phyloP scores from a whole-genome alignment of 2,113 vertebrate genomes.

The Sisor rabdophorus region DNA sequence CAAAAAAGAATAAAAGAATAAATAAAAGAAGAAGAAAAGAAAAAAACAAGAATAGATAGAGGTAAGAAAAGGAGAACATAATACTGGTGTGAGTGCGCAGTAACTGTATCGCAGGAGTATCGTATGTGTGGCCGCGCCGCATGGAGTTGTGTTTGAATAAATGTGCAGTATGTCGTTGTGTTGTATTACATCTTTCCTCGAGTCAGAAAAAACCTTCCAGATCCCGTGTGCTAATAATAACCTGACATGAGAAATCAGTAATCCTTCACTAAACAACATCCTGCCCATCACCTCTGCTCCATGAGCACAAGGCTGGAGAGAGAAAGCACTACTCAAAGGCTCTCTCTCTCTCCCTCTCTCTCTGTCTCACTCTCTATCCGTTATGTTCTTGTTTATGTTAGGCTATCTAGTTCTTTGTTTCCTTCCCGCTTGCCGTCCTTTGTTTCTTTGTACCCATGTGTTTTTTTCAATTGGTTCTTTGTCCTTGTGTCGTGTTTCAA shows the following conservation, averaged over 20 bases:
- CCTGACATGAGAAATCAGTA: conserved; percentile 20
- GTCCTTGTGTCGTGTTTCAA: too few species aligned
- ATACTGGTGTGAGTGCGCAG: not conserved
- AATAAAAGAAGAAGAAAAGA: not conserved
- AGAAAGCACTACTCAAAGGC: not conserved
- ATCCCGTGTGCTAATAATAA: conserved; percentile 35
- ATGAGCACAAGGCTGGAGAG: not conserved
- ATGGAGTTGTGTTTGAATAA: not conserved
- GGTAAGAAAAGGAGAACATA: not conserved
- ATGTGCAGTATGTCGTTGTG: not conserved
- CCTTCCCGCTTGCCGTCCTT: too few species aligned
- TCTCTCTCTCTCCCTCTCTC: not conserved
- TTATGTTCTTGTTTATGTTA: too few species aligned
- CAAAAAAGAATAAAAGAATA: too few species aligned
- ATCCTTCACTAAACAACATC: not conserved
- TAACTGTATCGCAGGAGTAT: too few species aligned
- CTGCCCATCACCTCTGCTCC: not conserved
- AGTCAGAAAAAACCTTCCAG: conserved; percentile 22
- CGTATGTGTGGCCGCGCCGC: not conserved
- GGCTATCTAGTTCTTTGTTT: too few species aligned
- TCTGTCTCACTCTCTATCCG: not conserved
- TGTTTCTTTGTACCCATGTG: too few species aligned
- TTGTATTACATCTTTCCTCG: conserved; percentile 22
- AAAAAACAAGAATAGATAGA: not conserved
- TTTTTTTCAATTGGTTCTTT: too few species aligned